Evolutionary conservation across 2,113 vertebrate genomes (phyloP), one percentile per base, ranked within the genome.

Genomic region (Pterocles orientalis): DNA sequence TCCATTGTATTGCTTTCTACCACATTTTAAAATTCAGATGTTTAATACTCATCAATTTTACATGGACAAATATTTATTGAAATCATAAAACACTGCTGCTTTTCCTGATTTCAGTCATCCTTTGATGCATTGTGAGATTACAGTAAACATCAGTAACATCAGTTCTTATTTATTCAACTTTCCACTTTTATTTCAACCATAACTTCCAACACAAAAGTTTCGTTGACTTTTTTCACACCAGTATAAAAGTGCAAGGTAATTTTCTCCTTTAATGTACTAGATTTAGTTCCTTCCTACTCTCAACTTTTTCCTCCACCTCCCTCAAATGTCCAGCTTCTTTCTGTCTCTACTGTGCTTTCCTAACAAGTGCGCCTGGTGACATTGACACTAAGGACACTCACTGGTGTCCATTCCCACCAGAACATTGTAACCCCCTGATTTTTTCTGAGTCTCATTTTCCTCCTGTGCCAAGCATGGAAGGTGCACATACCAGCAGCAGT

Each of bases 11-110:
- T 84, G 12, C 51, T 92, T 90, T 87, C 28, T 66, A 78, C 5
- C 10, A 78, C n/a, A 86, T 70, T 94, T 79, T 81, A 73, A 92
- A 88, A 90, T 70, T 94, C 41, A 70, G 25, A 31, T 83, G 18
- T 73, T 94, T 94, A 91, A 91, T 86, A 78, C 76, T 92, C 56
- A 86, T 88, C 31, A 92, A 43, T 84, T 90, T 93, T 90, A 61
- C 65, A 80, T 73, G 23, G 13, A 69, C 48, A 82, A 75, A 61
- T 94, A 60, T 70, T 82, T 58, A 2, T 34, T 53, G 36, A 87
- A 82, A 85, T 77, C 31, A 65, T 56, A 90, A 90, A 82, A 80
- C 18, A 34, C 6, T 43, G 3, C 9, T 2, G 0, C 2, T 89
- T 7, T 85, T 92, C 41, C 53, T 72, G 21, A 51, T 79, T 91